Evolutionary conservation across 2,888 invertebrate genomes (phyloP), one percentile per base, ranked within the genome.

Genomic region (Drosophila mettleri): DNA sequence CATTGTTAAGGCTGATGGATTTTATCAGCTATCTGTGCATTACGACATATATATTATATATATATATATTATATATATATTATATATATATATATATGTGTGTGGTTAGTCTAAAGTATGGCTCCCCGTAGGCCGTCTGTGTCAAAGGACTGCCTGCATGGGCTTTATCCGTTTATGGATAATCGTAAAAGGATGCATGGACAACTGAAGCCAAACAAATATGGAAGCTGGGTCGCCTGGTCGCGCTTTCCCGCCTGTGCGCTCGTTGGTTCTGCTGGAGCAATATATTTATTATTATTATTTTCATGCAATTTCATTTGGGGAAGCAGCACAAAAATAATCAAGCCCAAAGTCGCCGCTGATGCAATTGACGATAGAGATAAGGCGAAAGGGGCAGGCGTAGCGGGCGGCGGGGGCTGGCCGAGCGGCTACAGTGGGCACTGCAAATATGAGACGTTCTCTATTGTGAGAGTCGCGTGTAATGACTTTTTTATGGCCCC

Each of bases 401-500:
- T 14, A 7, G 14, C 0, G 43, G 43, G 43, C 5, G 16, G 16
- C 2, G 2, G n/a, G 14, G 10, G 22, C n/a, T n/a, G 46, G 12
- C 9, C 41, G 18, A 31, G 18, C 7, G 20, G 14, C 29, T 9
- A 33, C 20, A 33, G 48, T 33, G 14, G 8, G 20, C 20, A 34
- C 49, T 33, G 49, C 49, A 33, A 49, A 31, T 22, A 33, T 16
- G 34, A 45, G 27, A 29, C 22, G 16, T 38, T 36, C 38, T 69
- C 72, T 72, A 65, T 72, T 74, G 74, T 74, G 46, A 46, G 36
- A 24, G 33, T 41, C 27, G 45, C 75, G 65, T 74, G 82, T 89
- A 88, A 89, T 81, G 80, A 78, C 78, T 80, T 86, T 90, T 89
- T 90, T 90, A 88, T 85, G 78, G 74, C 75, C 79, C 74, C 88